These are phyloP conservation scores for Medauroidea extradentata DNA, from an alignment of 1,140 invertebrate genomes.

Conservation along the genomic window DNA sequence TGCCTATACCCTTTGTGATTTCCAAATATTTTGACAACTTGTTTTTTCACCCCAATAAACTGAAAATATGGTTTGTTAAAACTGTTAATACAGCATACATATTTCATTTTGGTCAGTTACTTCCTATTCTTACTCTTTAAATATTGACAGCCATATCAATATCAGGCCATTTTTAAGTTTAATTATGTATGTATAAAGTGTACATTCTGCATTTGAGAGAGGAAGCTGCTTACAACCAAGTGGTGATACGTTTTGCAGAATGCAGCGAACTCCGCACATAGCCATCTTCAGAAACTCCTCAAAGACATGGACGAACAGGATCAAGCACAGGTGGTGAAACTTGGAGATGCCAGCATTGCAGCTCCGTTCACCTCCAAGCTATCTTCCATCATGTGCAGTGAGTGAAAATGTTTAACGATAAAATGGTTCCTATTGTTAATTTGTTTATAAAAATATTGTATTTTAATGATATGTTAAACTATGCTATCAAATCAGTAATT, in stretches of 20 bases:
- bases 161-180: no score
- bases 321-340: constrained; percentile 79
- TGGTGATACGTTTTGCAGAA: not conserved
- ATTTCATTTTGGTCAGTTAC: no score
- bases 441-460: not conserved
- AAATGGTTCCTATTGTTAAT: not conserved
- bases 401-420: constrained; percentile 37
- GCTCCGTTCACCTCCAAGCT: constrained; percentile 98
- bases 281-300: constrained; percentile 69
- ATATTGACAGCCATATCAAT: no score
- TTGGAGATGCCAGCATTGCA: constrained; percentile 98
- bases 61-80: no score
- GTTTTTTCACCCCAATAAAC: no score
- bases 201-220: no score
- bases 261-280: constrained; percentile 31
- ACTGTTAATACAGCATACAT: no score
- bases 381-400: constrained; percentile 94
- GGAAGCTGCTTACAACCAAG: no score
- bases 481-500: not conserved
- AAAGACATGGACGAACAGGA: constrained; percentile 92
- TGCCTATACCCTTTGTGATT: no score
- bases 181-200: no score
- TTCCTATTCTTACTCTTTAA: no score
- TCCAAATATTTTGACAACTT: no score
- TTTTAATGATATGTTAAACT: not conserved